Evolutionary conservation across 1,140 invertebrate species (phyloP).

Genomic region (Riptortus pedestris): DNA sequence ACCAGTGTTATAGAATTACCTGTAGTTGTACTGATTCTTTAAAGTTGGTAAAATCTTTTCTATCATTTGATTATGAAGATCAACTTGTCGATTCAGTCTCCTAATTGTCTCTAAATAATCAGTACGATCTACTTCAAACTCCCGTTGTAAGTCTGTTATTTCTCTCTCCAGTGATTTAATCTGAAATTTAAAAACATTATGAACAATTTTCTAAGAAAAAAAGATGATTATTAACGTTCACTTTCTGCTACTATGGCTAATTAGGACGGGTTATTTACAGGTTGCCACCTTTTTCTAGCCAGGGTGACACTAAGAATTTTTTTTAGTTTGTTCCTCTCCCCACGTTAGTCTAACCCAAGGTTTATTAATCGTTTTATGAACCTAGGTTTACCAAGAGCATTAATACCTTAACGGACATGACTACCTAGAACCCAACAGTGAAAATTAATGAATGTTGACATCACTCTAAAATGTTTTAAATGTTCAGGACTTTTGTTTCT

Average conservation of each 20-base stretch:
- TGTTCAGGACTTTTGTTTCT: too few species aligned
- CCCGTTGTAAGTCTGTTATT: slow-evolving; percentile 65
- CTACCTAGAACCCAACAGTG: too few species aligned
- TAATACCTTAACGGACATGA: too few species aligned
- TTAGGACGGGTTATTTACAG: too few species aligned
- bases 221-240: too few species aligned
- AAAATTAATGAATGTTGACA: too few species aligned
- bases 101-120: slow-evolving; percentile 79
- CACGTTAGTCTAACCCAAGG: background rate
- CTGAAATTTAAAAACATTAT: slow-evolving; percentile 36
- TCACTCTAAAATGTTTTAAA: too few species aligned
- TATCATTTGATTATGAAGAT: slow-evolving; percentile 57
- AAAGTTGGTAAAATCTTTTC: slow-evolving; percentile 61
- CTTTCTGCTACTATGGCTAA: too few species aligned
- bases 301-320: too few species aligned
- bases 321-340: too few species aligned
- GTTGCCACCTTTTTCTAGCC: too few species aligned
- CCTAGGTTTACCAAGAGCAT: background rate
- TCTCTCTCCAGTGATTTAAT: slow-evolving; percentile 56
- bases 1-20: slow-evolving; percentile 41
- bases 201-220: background rate
- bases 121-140: slow-evolving; percentile 72
- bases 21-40: slow-evolving; percentile 63
- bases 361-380: background rate
- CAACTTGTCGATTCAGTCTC: slow-evolving; percentile 59